These are phyloP conservation scores for Oscheius sp. DNA, from an alignment of 2,888 invertebrate species.

Conservation along the genomic window DNA sequence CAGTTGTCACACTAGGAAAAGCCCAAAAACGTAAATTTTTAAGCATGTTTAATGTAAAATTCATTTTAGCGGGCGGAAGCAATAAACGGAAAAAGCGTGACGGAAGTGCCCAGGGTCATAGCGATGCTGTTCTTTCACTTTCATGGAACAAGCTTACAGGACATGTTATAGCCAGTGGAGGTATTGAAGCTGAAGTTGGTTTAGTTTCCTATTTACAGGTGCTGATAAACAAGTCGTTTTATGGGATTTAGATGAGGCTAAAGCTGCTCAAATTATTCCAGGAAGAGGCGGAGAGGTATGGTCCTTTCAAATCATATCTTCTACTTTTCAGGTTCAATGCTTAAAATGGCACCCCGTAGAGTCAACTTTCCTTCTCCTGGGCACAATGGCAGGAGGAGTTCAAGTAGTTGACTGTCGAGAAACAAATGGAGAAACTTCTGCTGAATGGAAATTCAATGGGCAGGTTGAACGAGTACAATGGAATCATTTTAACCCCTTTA, in stretches of 20 bases:
- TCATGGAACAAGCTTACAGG: constrained; percentile 81
- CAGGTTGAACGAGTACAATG: constrained; percentile 87
- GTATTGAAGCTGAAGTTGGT: constrained; percentile 72
- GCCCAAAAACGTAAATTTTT: constrained; percentile 8
- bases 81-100: constrained; percentile 57
- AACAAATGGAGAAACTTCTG: constrained; percentile 36
- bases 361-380: constrained; percentile 83
- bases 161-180: constrained; percentile 88
- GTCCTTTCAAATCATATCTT: neutral
- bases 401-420: constrained; percentile 55
- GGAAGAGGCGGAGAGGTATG: constrained; percentile 44
- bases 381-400: constrained; percentile 80
- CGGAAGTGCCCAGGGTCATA: constrained; percentile 76
- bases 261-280: constrained; percentile 75
- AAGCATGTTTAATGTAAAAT: neutral
- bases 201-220: constrained; percentile 26
- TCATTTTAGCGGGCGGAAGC: constrained; percentile 29
- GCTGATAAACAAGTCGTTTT: constrained; percentile 86
- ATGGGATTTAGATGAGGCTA: constrained; percentile 88
- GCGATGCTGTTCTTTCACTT: constrained; percentile 87
- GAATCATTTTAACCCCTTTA: constrained; percentile 83
- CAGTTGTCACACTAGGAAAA: constrained; percentile 79
- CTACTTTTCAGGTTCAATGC: constrained; percentile 76
- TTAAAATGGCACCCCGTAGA: constrained; percentile 85
- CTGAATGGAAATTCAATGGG: constrained; percentile 79